Percentiles rank a stretch among this genome's conserved stretches.
phyloP scores from a whole-genome alignment of 2,888 invertebrate genomes.

The Cheilosia vulpina region DNA sequence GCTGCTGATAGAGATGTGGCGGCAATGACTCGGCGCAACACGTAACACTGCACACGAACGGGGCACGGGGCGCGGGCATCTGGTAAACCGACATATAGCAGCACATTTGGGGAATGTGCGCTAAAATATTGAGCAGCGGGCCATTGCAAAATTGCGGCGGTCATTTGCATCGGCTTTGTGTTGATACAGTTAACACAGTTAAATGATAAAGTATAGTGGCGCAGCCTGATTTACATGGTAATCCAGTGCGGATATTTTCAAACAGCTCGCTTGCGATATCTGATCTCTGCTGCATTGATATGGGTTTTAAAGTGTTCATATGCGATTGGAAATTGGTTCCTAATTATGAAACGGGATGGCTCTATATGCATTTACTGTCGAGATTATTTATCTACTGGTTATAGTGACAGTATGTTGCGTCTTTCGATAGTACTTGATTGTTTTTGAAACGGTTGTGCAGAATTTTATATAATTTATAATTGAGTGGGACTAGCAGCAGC shows the following conservation, averaged over 20 bases:
- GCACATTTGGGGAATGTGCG: constrained; percentile 25
- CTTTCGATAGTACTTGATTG: too few species aligned
- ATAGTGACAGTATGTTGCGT: too few species aligned
- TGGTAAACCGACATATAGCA: constrained; percentile 17
- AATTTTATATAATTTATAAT: too few species aligned
- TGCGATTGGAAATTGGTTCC: background rate
- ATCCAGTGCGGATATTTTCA: constrained; percentile 4
- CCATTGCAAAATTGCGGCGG: constrained; percentile 19
- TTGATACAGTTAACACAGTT: background rate
- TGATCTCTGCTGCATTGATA: background rate
- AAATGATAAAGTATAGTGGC: constrained; percentile 32
- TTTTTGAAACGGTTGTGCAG: too few species aligned
- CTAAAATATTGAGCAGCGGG: constrained; percentile 22
- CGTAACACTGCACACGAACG: constrained; percentile 10
- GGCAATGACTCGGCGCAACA: constrained; percentile 26
- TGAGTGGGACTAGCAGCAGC: too few species aligned
- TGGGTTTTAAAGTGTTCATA: background rate
- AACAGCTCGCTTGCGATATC: background rate
- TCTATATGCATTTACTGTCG: background rate
- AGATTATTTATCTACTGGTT: background rate
- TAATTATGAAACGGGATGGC: background rate
- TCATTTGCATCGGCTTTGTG: constrained; percentile 6
- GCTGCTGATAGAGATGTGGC: constrained; percentile 18
- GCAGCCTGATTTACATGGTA: constrained; percentile 14
- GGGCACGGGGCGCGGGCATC: too few species aligned